Evolutionary conservation across 2,113 vertebrate genomes (phyloP), one percentile per base, ranked within the genome.

Genomic region (Dryoscopus gambensis): DNA sequence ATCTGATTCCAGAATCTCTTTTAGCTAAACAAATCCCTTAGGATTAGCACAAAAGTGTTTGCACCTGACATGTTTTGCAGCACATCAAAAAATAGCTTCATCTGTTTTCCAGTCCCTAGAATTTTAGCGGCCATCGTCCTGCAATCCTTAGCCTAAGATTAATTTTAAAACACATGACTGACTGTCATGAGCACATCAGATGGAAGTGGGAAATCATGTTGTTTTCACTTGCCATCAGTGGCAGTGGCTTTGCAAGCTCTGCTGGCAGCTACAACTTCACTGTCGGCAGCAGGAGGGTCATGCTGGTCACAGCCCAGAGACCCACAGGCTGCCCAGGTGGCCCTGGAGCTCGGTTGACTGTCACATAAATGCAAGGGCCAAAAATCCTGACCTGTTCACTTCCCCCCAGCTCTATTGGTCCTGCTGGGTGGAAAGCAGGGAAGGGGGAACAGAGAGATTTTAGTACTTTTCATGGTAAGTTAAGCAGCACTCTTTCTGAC

Each of bases 261-360:
- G n/a, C 17, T 56, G 20, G 24, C 24, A 14, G 19, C 3, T 30
- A 3, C 30, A 55, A 0, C 55, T 35, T 28, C 3, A 0, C 75
- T n/a, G 11, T 7, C 4, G 16, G 74, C 49, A 55, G 52, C 0
- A 0, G 33, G 23, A 56, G 7, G 4, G 6, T 44, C 13, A 12
- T 0, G 3, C 13, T 19, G 18, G 49, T 42, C 42, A 19, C 64
- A 20, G 6, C 15, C 30, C 35, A 35, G 67, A 74, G 75, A 73
- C 4, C 14, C 9, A 4, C 11, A 16, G 46, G n/a, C 42, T 85
- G 77, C 39, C 16, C 74, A 31, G 12, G 50, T n/a, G 68, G 42
- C 50, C 31, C 40, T 25, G 35, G 31, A 23, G 15, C 62, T 76
- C 0, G 0, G 4, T 5, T 79, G 42, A 15, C 21, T 49, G 49